phyloP scores from a whole-genome alignment of 1,140 invertebrate genomes.

The Ectropis grisescens region DNA sequence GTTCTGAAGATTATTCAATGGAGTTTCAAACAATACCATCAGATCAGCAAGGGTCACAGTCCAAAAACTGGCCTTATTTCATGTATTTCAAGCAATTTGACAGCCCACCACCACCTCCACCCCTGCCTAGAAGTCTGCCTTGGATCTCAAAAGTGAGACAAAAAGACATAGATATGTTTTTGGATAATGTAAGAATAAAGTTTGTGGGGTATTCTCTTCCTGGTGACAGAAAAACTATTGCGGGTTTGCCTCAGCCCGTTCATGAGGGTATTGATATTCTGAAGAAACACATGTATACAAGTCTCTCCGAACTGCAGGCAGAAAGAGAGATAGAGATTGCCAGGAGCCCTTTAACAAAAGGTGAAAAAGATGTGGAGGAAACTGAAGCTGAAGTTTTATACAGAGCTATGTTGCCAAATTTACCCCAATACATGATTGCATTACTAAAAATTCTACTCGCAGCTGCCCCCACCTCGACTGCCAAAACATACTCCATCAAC shows the following conservation, averaged over 20 bases:
- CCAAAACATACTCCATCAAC: slow-evolving; percentile 98
- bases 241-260: slow-evolving; percentile 94
- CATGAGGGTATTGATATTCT: slow-evolving; percentile 94
- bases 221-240: slow-evolving; percentile 88
- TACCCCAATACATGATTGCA: slow-evolving; percentile 98
- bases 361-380: slow-evolving; percentile 79
- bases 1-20: slow-evolving; percentile 62
- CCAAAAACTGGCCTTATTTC: slow-evolving; percentile 51
- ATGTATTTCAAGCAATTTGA: slow-evolving; percentile 61
- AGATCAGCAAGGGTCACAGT: slow-evolving; percentile 41
- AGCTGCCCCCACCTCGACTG: slow-evolving; percentile 96
- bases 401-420: slow-evolving; percentile 90
- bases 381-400: slow-evolving; percentile 92
- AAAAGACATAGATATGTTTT: slow-evolving; percentile 92
- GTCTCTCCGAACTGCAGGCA: slow-evolving; percentile 86
- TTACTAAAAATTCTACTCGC: slow-evolving; percentile 97
- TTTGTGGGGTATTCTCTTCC: slow-evolving; percentile 94
- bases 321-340: slow-evolving; percentile 87
- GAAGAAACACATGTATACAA: slow-evolving; percentile 89
- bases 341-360: slow-evolving; percentile 81
- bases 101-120: slow-evolving; percentile 67
- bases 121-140: slow-evolving; percentile 78
- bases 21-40: slow-evolving; percentile 53
- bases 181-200: slow-evolving; percentile 92
- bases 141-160: slow-evolving; percentile 97